phyloP scores from a whole-genome alignment of 1,140 invertebrate genomes.

The Littorina saxatilis region DNA sequence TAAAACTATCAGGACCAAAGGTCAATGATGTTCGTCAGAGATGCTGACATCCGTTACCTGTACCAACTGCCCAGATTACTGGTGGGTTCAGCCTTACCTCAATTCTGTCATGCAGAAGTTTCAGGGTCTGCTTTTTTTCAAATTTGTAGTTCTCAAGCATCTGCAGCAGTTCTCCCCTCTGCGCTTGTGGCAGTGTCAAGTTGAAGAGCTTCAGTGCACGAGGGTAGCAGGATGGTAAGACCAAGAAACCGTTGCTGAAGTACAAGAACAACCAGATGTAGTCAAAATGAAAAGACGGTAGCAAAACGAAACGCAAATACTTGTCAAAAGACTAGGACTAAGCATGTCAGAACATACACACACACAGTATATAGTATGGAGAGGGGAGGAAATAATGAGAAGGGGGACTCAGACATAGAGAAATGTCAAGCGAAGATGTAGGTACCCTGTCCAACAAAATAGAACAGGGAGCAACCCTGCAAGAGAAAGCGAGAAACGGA shows the following conservation, averaged over 20 bases:
- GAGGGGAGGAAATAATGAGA: neutral
- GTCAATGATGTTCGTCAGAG: too few species aligned
- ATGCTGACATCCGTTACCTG: too few species aligned
- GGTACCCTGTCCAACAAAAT: neutral
- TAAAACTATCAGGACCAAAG: too few species aligned
- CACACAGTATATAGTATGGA: neutral
- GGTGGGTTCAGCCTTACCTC: neutral
- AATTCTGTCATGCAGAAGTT: neutral
- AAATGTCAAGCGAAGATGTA: neutral
- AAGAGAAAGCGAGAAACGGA: too few species aligned
- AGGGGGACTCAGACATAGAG: neutral
- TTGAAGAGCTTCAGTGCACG: constrained; percentile 49
- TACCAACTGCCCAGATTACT: neutral
- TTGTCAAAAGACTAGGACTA: too few species aligned
- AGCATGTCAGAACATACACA: neutral
- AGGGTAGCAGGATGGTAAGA: constrained; percentile 52
- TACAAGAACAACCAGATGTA: neutral
- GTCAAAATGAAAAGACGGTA: too few species aligned
- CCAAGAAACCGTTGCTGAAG: constrained; percentile 36
- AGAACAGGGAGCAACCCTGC: neutral
- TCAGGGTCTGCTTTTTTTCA: neutral
- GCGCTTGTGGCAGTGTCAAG: constrained; percentile 36
- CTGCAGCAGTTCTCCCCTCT: constrained; percentile 40
- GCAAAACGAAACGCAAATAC: too few species aligned
- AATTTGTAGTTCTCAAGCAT: constrained; percentile 38